Evolutionary conservation across 2,888 invertebrate genomes (phyloP).

Genomic region (Reticulitermes lucifugus): DNA sequence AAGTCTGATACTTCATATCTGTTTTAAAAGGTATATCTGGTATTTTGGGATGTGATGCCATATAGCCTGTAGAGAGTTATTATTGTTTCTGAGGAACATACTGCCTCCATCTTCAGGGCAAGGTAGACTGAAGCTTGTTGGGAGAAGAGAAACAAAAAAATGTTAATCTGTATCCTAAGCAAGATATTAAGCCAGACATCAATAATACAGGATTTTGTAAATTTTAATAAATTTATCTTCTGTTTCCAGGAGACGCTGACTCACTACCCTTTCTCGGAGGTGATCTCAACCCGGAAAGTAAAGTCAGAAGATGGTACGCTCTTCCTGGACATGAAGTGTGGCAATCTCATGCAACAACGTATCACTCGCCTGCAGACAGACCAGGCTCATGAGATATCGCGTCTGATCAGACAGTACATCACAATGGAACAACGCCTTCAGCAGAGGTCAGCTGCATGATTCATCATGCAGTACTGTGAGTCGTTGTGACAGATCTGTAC

Average conservation of each 20-base stretch:
- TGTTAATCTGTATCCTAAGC: too few species aligned
- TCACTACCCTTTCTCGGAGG: conserved; percentile 94
- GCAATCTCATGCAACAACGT: conserved; percentile 94
- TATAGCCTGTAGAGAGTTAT: too few species aligned
- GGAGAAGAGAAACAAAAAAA: too few species aligned
- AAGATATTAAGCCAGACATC: too few species aligned
- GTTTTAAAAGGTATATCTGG: too few species aligned
- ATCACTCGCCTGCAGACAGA: conserved; percentile 96
- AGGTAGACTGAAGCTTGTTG: too few species aligned
- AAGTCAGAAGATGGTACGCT: conserved; percentile 91
- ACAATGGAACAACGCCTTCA: conserved; percentile 79
- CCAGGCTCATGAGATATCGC: conserved; percentile 96
- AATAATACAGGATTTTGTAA: too few species aligned
- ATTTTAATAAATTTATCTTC: background rate
- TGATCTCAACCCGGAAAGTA: conserved; percentile 94
- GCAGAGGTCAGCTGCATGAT: conserved; percentile 17
- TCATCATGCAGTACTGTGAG: background rate
- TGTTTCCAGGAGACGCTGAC: conserved; percentile 81
- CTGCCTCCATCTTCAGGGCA: too few species aligned
- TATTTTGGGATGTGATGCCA: too few species aligned
- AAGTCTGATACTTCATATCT: too few species aligned
- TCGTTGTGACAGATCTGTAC: too few species aligned
- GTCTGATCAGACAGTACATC: conserved; percentile 96
- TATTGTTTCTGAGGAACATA: too few species aligned
- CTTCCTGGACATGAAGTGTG: conserved; percentile 96